Evolutionary conservation across 2,113 vertebrate species (phyloP).

Genomic region (Neotoma lepida): DNA sequence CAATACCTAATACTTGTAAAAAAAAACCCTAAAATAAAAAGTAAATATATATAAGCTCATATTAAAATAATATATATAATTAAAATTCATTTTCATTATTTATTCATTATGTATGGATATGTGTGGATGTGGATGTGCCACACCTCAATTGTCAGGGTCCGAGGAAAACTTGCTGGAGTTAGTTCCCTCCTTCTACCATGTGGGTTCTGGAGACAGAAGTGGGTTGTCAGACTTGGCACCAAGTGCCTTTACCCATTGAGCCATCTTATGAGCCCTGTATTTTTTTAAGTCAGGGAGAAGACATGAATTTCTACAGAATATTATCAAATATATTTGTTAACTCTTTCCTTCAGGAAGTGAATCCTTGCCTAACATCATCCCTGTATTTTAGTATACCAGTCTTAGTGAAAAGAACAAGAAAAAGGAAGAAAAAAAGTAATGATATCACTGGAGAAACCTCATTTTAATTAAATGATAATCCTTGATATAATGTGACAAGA

Average conservation of each 20-base stretch:
- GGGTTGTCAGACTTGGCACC: not conserved
- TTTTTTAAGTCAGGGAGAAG: not conserved
- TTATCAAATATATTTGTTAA: constrained; percentile 6
- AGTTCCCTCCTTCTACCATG: not conserved
- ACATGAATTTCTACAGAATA: not conserved
- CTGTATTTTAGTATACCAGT: not conserved
- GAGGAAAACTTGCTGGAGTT: not conserved
- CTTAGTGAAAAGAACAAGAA: not conserved
- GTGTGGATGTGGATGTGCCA: not conserved
- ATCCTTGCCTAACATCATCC: not conserved
- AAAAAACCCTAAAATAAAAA: constrained; percentile 8
- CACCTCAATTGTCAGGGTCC: not conserved
- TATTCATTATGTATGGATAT: not conserved
- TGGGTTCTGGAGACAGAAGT: not conserved
- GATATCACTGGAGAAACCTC: not conserved
- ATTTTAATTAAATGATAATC: not conserved
- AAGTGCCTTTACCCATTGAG: not conserved
- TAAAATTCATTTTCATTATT: not conserved
- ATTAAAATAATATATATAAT: constrained; percentile 31
- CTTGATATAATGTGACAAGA: constrained; percentile 6
- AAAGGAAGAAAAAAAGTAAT: not conserved
- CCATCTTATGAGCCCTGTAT: not conserved
- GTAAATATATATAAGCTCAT: constrained; percentile 32
- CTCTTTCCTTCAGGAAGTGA: not conserved
- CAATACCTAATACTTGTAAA: not conserved